Conservation (phyloP, 2,797 vertebrate species). For the Scleropages formosus region DNA sequence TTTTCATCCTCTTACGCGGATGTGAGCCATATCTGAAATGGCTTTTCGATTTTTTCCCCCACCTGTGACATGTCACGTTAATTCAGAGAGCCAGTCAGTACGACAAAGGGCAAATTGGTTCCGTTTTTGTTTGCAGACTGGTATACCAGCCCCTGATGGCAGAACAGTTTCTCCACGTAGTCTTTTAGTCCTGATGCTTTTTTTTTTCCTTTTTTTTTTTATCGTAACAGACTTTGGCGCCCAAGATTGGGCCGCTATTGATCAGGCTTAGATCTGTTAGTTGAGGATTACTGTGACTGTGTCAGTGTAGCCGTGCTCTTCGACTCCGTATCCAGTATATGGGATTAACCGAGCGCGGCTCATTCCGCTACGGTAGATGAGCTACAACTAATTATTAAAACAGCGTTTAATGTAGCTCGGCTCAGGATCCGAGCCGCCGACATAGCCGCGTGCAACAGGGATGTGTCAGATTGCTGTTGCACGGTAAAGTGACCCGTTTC, state of each 20-base stretch:
- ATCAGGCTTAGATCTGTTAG: neutral
- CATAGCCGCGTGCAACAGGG: too few species aligned
- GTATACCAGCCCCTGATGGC: neutral
- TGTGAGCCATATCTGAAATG: too few species aligned
- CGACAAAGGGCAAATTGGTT: neutral
- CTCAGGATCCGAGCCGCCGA: too few species aligned
- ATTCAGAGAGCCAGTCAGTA: neutral
- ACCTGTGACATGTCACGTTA: neutral
- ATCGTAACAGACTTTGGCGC: too few species aligned
- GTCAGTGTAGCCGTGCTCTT: neutral
- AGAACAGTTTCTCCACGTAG: neutral
- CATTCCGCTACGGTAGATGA: neutral
- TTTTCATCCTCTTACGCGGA: neutral
- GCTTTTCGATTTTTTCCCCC: neutral
- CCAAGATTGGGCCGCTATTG: too few species aligned
- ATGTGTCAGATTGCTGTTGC: too few species aligned
- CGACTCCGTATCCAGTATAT: too few species aligned
- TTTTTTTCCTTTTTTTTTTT: too few species aligned
- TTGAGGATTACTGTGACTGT: too few species aligned
- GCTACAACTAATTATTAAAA: neutral
- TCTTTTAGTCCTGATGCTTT: neutral
- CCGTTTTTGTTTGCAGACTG: slow-evolving; percentile 1
- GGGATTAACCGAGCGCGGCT: neutral
- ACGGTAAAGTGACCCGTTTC: too few species aligned
- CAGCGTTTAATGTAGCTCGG: neutral